A percentile compares a stretch with the other conserved stretches of the same genome.
Conservation (phyloP, 2,113 vertebrate genomes). For the Passerina amoena region DNA sequence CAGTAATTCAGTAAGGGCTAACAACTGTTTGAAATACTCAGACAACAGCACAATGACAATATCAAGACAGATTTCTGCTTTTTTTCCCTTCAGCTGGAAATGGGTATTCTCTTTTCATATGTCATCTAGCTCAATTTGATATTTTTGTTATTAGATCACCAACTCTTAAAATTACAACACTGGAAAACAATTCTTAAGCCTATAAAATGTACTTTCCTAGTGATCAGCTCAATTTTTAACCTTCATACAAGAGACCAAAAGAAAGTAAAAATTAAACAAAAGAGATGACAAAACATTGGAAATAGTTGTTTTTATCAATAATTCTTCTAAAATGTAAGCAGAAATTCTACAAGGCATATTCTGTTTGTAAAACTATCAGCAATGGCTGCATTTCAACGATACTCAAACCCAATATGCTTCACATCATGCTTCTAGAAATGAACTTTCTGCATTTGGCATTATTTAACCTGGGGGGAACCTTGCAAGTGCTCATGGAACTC, state of each 20-base stretch:
- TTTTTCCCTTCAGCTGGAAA: background rate
- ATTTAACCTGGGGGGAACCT: background rate
- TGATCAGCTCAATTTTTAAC: background rate
- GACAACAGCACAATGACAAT: background rate
- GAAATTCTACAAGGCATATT: background rate
- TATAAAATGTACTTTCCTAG: background rate
- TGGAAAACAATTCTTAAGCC: background rate
- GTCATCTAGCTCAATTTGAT: background rate
- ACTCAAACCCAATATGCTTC: background rate
- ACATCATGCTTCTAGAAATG: background rate
- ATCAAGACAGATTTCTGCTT: background rate
- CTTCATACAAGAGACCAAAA: background rate
- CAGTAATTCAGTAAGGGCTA: background rate
- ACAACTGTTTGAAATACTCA: background rate
- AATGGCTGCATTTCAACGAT: background rate
- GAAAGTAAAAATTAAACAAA: background rate
- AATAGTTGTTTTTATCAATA: background rate
- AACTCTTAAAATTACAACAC: background rate
- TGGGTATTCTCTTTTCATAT: background rate
- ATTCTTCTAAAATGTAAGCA: background rate
- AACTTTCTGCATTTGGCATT: constrained; percentile 36
- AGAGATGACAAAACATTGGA: background rate
- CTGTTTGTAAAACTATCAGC: background rate
- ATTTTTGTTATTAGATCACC: background rate
- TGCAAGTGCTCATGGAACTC: background rate